Evolutionary conservation across 2,113 vertebrate species (phyloP), one percentile per base, ranked within the genome.

Genomic region (Hystrix cristata): DNA sequence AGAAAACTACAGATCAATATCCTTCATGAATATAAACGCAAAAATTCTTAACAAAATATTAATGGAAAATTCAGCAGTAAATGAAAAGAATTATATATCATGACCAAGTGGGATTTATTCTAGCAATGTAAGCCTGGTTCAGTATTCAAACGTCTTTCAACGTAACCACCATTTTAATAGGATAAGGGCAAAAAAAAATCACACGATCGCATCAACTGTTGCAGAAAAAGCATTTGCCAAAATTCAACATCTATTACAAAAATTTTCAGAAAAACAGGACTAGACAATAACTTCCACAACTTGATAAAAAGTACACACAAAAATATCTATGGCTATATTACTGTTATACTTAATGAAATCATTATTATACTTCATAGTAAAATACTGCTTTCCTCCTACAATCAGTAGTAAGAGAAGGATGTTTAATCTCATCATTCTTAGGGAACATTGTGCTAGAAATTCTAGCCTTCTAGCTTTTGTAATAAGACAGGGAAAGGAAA

Each of bases 21-120:
- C 19, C 27, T 46, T 71, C 62, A 60, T 67, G 19, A 80, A 87
- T 21, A 92, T 0, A 80, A 13, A 79, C 11, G 23, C 27, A 97
- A 55, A 76, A 95, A 72, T 69, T 92, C 51, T 89, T 64, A 71
- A 81, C 51, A 87, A 96, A 84, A 92, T 74, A 81, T 60, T 65
- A 90, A 93, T 76, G 23, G 31, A 80, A 18, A 92, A 92, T 80
- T 92, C 23, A 72, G 7, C 31, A 74, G 69, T 53, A 85, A 74
- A 65, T 23, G 34, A 59, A 82, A 91, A 87, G 18, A 84, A 89
- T n/a, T 67, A 69, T 57, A 90, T 23, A 67, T 5, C 55, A 87
- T 46, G n/a, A 90, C 51, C 65, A 81, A 90, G 3, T 82, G 78
- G 74, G 38, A 74, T 67, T 78, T 76, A 93, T 69, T 62, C 46